Evolutionary conservation across 2,888 invertebrate species (phyloP).

Genomic region (Automeris io): DNA sequence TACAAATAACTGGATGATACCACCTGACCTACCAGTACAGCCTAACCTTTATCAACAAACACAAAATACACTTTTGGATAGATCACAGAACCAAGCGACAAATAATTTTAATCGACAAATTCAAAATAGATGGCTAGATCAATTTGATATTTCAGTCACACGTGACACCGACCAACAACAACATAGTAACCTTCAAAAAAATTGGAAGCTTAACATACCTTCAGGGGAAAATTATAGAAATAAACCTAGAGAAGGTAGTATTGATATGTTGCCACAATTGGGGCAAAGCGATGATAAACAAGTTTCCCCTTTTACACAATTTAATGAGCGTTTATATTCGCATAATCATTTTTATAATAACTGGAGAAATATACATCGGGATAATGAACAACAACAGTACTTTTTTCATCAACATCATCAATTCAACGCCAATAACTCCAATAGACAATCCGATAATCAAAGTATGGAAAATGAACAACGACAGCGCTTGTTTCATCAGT

Average conservation of each 20-base stretch:
- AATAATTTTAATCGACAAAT: slow-evolving; percentile 12
- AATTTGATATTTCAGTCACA: background rate
- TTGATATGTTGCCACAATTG: too few species aligned
- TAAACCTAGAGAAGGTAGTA: too few species aligned
- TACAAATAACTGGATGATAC: background rate
- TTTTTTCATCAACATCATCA: background rate
- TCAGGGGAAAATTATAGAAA: too few species aligned
- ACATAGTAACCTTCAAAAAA: too few species aligned
- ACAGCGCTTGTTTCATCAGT: too few species aligned
- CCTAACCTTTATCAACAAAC: slow-evolving; percentile 9
- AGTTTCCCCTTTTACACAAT: background rate
- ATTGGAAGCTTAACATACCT: slow-evolving; percentile 1
- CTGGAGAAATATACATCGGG: background rate
- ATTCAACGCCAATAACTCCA: background rate
- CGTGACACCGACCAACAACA: background rate
- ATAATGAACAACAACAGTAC: background rate
- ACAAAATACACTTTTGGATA: slow-evolving; percentile 6
- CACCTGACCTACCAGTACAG: background rate
- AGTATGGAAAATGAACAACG: background rate
- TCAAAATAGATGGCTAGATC: slow-evolving; percentile 10
- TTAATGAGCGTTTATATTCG: background rate
- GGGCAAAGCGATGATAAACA: too few species aligned
- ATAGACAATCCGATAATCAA: slow-evolving; percentile 10
- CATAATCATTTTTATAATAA: background rate
- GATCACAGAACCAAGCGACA: slow-evolving; percentile 1